Percentiles rank a stretch among this genome's conserved stretches.
phyloP scores from a whole-genome alignment of 2,888 invertebrate genomes.

The Dorcus hopei region DNA sequence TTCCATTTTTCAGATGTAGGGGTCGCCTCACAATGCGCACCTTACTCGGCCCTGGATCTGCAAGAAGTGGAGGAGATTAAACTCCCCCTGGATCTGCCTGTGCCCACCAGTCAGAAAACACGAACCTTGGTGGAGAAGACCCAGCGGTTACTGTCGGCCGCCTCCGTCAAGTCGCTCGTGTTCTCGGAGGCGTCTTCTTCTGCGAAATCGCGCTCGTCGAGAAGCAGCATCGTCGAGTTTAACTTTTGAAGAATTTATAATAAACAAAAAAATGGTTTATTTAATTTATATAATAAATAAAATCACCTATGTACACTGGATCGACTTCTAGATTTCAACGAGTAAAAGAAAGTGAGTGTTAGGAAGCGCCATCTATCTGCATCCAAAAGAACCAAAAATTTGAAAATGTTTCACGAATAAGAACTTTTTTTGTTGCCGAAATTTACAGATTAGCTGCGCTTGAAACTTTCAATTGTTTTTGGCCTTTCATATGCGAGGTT shows the following conservation, averaged over 20 bases:
- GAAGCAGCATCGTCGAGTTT: slow-evolving; percentile 41
- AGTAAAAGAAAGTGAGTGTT: no score
- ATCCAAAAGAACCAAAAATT: no score
- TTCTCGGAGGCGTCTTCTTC: slow-evolving; percentile 39
- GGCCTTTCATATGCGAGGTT: no score
- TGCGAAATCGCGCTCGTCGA: slow-evolving; percentile 37
- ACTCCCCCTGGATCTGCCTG: slow-evolving; percentile 40
- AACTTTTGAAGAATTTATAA: slow-evolving; percentile 7
- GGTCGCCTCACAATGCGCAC: slow-evolving; percentile 56
- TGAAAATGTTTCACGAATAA: no score
- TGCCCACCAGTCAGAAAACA: slow-evolving; percentile 37
- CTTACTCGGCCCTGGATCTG: slow-evolving; percentile 56
- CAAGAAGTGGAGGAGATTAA: slow-evolving; percentile 51
- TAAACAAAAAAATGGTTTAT: no score
- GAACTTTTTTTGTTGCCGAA: no score
- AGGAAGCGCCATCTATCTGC: no score
- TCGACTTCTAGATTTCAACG: no score
- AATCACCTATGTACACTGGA: no score
- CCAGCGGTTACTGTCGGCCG: slow-evolving; percentile 35
- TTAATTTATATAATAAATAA: no score
- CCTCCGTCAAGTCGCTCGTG: slow-evolving; percentile 34
- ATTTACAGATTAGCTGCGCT: no score
- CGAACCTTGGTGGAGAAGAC: slow-evolving; percentile 35
- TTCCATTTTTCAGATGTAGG: slow-evolving; percentile 48
- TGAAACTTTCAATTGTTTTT: no score